A percentile compares a stretch with the other conserved stretches of the same genome.
Conservation (phyloP, 2,113 vertebrate species). For the Raja brachyura region DNA sequence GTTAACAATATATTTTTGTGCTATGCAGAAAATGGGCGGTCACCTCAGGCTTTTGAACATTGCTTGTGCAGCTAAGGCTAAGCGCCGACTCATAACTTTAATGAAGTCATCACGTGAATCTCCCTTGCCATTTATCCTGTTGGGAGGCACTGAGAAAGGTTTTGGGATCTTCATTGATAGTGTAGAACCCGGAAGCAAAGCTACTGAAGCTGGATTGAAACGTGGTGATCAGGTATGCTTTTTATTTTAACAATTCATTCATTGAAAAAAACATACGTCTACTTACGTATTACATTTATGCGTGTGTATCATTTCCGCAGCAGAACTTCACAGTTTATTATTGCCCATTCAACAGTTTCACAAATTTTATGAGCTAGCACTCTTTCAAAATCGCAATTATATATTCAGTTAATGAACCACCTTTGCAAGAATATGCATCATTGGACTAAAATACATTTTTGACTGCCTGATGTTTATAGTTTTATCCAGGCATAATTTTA, state of each 20-base stretch:
- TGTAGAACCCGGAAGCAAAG: slow-evolving; percentile 87
- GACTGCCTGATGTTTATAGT: no score
- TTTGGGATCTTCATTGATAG: slow-evolving; percentile 93
- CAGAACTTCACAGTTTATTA: neutral
- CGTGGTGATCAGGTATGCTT: slow-evolving; percentile 84
- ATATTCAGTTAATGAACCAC: neutral
- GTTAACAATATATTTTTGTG: slow-evolving; percentile 33
- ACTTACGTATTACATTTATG: neutral
- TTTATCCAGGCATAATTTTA: neutral
- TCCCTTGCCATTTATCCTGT: slow-evolving; percentile 81
- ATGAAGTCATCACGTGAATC: slow-evolving; percentile 91
- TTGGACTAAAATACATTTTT: neutral
- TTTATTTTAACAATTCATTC: neutral
- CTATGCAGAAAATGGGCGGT: slow-evolving; percentile 91
- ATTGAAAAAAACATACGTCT: neutral
- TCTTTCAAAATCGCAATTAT: neutral
- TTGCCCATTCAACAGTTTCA: neutral
- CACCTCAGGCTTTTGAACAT: slow-evolving; percentile 96
- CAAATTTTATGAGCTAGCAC: neutral
- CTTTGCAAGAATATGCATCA: neutral
- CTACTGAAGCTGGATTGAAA: slow-evolving; percentile 86
- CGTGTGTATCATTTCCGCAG: neutral
- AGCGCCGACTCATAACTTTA: slow-evolving; percentile 83
- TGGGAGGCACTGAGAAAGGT: slow-evolving; percentile 91
- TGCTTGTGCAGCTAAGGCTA: slow-evolving; percentile 95